phyloP scores from a whole-genome alignment of 92 coral and sea anemone genomes.

The Umimayanthus kanabou region DNA sequence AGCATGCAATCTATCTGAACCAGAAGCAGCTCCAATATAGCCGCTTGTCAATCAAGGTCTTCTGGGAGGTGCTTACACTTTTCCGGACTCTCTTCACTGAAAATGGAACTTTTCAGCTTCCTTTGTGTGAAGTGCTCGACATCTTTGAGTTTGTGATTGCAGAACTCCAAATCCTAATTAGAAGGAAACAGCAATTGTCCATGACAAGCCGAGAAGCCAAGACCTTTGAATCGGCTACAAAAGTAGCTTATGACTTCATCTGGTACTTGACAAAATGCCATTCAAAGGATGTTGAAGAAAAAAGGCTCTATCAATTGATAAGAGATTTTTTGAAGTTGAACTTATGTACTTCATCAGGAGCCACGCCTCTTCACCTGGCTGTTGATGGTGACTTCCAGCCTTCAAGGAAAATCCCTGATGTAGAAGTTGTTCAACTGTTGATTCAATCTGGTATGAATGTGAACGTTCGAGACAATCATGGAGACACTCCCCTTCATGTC shows the following conservation, averaged over 20 bases:
- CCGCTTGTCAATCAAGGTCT: constrained; percentile 26
- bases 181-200: constrained; percentile 22
- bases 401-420: constrained; percentile 51
- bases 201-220: constrained; percentile 8
- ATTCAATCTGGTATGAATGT: constrained; percentile 50
- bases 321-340: constrained; percentile 38
- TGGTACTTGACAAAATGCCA: constrained; percentile 46
- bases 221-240: constrained; percentile 50
- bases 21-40: constrained; percentile 26
- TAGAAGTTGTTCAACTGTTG: constrained; percentile 42
- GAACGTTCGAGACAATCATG: constrained; percentile 37
- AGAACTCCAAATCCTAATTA: constrained; percentile 17
- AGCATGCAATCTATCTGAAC: constrained; percentile 19
- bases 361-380: constrained; percentile 53
- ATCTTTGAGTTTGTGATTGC: constrained; percentile 25
- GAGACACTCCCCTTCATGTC: constrained; percentile 55
- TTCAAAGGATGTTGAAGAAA: constrained; percentile 34
- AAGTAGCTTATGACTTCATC: constrained; percentile 50
- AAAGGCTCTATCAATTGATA: constrained; percentile 33
- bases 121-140: constrained; percentile 19
- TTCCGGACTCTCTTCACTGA: constrained; percentile 30
- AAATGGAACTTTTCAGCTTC: constrained; percentile 20
- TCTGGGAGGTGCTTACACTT: constrained; percentile 32
- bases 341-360: constrained; percentile 43
- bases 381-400: constrained; percentile 39